Evolutionary conservation across 2,797 vertebrate genomes (phyloP), one percentile per base, ranked within the genome.

Genomic region (Sebastes umbrosus): DNA sequence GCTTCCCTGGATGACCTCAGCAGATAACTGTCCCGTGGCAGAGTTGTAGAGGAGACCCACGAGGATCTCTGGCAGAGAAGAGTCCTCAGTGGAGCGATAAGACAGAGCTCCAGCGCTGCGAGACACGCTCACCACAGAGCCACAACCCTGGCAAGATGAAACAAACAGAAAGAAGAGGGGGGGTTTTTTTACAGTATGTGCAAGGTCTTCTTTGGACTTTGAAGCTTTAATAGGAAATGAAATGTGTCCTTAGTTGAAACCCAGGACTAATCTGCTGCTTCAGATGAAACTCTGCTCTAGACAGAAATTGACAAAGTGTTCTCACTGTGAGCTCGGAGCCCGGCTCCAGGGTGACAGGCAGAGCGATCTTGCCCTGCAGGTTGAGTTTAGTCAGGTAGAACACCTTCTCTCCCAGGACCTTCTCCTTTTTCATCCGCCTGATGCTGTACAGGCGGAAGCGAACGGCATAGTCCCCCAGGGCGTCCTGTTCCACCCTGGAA

Each of bases 351-450:
- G 97, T 97, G 90, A 99, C 98, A 34, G 98, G 98, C 60, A 99
- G 93, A 54, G 97, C 97, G 78, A 98, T 97, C 95, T 99, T 99
- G 83, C 98, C 98, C 96, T 99, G 97, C 93, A 99, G 96, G 95
- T 99, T 99, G 92, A 99, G 95, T 91, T 99, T 99, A 46, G 98
- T 99, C 93, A 99, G 96, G 94, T 98, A 97, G 95, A 99, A 99
- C 84, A 99, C 96, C 95, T 99, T 99, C 95, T 99, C 98, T 65
- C 98, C 98, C 77, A 99, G 96, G 92, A 99, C 96, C 93, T 98
- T 98, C 94, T 99, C 98, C 32, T 98, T 99, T 84, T 99, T 99
- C 97, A 98, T 97, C 72, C 97, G 96, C 31, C 97, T 96, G 79
- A 99, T 94, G 69, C 98, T 98, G 93, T 99, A 99, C 27, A 99